Evolutionary conservation across 2,797 vertebrate species (phyloP).

Genomic region (Sebastes matsubarae): DNA sequence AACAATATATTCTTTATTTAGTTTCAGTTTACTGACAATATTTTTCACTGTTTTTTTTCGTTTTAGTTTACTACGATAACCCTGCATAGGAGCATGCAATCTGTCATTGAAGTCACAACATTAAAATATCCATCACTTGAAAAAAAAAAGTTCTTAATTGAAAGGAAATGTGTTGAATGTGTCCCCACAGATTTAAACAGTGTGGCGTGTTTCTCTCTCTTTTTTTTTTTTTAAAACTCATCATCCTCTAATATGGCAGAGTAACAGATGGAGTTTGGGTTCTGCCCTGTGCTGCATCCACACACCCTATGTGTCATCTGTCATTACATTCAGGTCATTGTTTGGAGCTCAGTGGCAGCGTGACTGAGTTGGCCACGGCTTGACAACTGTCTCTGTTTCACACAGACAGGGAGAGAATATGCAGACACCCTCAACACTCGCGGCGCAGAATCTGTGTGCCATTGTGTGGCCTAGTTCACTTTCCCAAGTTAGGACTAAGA

Average conservation of each 20-base stretch:
- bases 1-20: neutral
- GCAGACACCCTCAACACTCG: conserved; percentile 40
- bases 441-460: conserved; percentile 10
- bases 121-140: neutral
- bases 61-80: neutral
- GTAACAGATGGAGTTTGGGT: conserved; percentile 80
- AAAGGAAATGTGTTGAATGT: neutral
- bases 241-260: conserved; percentile 47
- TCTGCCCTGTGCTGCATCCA: conserved; percentile 64
- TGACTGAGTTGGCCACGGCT: conserved; percentile 76
- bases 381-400: conserved; percentile 76
- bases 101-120: neutral
- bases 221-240: neutral
- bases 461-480: conserved; percentile 37
- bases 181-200: neutral
- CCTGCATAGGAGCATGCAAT: neutral
- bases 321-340: conserved; percentile 84
- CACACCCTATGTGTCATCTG: conserved; percentile 80
- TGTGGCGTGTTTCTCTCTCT: neutral
- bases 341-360: conserved; percentile 74
- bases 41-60: neutral
- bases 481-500: conserved; percentile 40
- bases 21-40: neutral
- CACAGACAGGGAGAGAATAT: conserved; percentile 50
- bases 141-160: neutral